Evolutionary conservation across 2,888 invertebrate genomes (phyloP), one percentile per base, ranked within the genome.

Genomic region (Polydrusus pterygomalis): DNA sequence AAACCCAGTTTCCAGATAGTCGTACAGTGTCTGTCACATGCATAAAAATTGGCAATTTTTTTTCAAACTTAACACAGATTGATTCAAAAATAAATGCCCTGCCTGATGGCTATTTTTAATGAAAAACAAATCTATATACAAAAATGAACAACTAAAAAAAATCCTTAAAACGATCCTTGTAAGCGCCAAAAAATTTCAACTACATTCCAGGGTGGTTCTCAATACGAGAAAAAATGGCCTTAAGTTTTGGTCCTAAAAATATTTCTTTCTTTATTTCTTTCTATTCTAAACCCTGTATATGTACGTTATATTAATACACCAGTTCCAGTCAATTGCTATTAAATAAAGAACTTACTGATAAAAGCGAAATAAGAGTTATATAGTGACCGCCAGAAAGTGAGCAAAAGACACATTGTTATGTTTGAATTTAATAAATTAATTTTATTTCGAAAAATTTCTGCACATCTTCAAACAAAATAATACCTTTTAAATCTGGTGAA

Each of bases 51-150:
- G 25, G 25, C 5, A 25, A 34, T 34, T 30, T 38, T 30, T 54
- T 54, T 67, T 67, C 20, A 54, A 54, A 8, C 38, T 20, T 54
- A 54, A 67, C 38, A 67, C 30, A 1, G 54, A 7, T 38, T 40
- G 54, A 38, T 51, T 40, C 5, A 54, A 54, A 54, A 10, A 18
- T 54, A 70, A 70, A 70, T 70, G 70, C 70, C 70, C 70, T 40
- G 49, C 49, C 62, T 64, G 62, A 60, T 60, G 62, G 45, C 70
- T 62, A 38, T 71, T 71, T 62, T 20, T 17, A 49, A 60, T 20
- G 51, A 38, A 38, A 45, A 69, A 56, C 20, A 62, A 47, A 70
- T 34, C 18, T 74, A 74, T 68, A 47, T 68, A 74, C 68, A 74
- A 17, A 64, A 47, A 45, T 67, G 9, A 45, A 73, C 47, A 73